Base-by-base conservation (phyloP, 2,113 vertebrate genomes). In the Trichechus manatus region DNA sequence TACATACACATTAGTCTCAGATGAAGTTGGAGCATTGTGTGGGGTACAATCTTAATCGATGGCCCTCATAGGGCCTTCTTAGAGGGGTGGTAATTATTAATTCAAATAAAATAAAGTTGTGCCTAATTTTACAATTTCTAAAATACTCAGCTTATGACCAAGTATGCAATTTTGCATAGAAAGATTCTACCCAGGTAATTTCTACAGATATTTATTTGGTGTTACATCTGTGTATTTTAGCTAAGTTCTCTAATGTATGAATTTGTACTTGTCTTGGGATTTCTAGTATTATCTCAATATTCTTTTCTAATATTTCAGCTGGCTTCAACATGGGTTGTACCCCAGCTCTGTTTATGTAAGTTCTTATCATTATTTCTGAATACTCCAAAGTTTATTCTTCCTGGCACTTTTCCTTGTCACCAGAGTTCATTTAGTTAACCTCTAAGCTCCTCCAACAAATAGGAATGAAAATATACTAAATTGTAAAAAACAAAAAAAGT, bases 321-420 rank as follows among this genome's bases (percentile, higher is more conserved):
- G 36, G 10, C 68, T 17, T 93, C n/a, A 78, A 53, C 10, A 29
- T 4, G 4, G 9, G 59, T 6, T 47, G 2, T 84, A 36, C 89
- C 10, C 50, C 47, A 77, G 29, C 8, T 17, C 53, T 66, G 10
- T 82, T 72, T 88, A 4, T 86, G 3, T 39, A 68, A 95, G 9
- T 79, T 94, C 29, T 94, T 94, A 27, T n/a, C 39, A 42, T 70
- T 82, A n/a, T 85, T 93, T 96, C 22, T 19, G 5, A 92, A 8
- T 36, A 42, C 15, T 63, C 13, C 3, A 81, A 79, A 84, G 36
- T 33, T 80, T 72, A 59, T 42, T 17, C 10, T 70, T 20, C 20
- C 63, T 87, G 53, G 13, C 17, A 63, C 8, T 56, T 80, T 47
- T 80, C 14, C 47, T 84, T 84, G 80, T 42, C 17, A 81, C 0